Evolutionary conservation across 2,888 invertebrate genomes (phyloP).

Genomic region (Carpatolechia fugitivella): DNA sequence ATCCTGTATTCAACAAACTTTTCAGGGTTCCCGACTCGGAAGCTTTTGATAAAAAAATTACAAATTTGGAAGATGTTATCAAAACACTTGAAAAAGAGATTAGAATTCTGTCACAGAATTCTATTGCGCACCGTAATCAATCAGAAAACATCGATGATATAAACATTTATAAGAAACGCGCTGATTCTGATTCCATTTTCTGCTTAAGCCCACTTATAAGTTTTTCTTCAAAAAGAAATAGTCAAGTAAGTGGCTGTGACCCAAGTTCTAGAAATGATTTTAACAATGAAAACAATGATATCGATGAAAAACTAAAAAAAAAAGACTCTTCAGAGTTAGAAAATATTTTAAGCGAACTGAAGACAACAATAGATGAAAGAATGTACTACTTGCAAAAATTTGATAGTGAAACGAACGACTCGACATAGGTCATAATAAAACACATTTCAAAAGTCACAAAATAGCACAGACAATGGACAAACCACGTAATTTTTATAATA

Average conservation of each 20-base stretch:
- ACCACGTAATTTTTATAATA: too few relatives aligned
- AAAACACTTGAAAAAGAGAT: constrained; percentile 21
- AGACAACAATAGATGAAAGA: neutral
- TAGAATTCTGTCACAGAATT: neutral
- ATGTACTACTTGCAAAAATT: neutral
- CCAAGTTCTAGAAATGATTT: neutral
- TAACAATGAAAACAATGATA: neutral
- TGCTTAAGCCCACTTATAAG: neutral
- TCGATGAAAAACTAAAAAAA: neutral
- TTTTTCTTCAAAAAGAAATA: neutral
- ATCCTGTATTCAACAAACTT: too few relatives aligned
- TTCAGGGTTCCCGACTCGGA: neutral
- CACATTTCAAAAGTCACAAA: neutral
- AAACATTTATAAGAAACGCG: neutral
- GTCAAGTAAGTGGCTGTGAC: neutral
- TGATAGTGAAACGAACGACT: neutral
- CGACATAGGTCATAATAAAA: neutral
- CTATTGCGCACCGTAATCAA: neutral
- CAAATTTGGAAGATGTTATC: constrained; percentile 39
- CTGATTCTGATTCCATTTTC: neutral
- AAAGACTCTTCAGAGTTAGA: neutral
- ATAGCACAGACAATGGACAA: neutral
- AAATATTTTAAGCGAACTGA: neutral
- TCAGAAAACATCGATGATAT: neutral
- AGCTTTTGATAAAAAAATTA: neutral